Conservation (phyloP, 2,888 invertebrate species). For the Anoplius nigerrimus region DNA sequence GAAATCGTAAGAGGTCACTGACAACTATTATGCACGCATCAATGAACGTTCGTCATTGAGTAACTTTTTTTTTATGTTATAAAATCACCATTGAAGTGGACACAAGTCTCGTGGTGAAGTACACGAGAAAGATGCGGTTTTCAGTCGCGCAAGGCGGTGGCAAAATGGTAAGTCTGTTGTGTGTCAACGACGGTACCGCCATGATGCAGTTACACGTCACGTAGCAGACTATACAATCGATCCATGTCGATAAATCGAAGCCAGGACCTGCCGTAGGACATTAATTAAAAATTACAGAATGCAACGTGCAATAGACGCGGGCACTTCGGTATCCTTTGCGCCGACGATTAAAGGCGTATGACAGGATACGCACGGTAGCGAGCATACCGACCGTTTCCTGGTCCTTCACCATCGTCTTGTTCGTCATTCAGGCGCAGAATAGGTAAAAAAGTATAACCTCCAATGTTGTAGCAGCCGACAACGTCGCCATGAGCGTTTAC, state of each 20-base stretch:
- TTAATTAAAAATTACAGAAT: slow-evolving; percentile 2
- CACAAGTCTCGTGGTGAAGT: no score
- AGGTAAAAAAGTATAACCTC: slow-evolving; percentile 20
- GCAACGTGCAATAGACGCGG: background rate
- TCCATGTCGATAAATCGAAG: slow-evolving; percentile 28
- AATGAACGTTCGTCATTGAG: no score
- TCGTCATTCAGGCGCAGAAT: background rate
- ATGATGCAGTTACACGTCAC: slow-evolving; percentile 20
- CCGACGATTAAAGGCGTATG: no score
- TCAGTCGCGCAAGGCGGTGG: background rate
- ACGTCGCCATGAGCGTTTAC: slow-evolving; percentile 1
- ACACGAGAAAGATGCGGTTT: no score
- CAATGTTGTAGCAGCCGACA: slow-evolving; percentile 16
- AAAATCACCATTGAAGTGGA: no score
- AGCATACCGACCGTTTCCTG: no score
- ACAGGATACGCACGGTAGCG: no score
- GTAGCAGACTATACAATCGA: slow-evolving; percentile 28
- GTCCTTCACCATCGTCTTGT: background rate
- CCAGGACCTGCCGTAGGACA: slow-evolving; percentile 30
- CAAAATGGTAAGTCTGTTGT: background rate
- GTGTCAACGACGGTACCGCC: slow-evolving; percentile 14
- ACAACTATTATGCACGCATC: no score
- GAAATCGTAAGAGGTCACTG: no score
- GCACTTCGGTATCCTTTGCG: no score
- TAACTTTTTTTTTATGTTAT: no score